phyloP scores from a whole-genome alignment of 1,140 invertebrate species.

The Cydia strobilella region DNA sequence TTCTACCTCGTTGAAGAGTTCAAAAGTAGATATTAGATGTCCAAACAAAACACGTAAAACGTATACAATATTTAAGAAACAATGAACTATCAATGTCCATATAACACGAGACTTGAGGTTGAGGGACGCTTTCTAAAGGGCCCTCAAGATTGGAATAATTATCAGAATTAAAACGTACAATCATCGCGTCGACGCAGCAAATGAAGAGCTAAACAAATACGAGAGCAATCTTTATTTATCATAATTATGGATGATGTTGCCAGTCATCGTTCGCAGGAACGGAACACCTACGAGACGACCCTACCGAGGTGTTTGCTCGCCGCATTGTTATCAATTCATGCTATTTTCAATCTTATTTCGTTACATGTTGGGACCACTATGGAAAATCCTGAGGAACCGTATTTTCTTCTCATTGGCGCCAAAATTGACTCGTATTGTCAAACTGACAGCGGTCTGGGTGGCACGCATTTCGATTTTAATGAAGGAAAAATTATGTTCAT shows the following conservation, averaged over 20 bases:
- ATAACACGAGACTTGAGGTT: conserved; percentile 8
- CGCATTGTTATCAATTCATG: background rate
- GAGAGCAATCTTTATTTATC: conserved; percentile 73
- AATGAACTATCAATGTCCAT: conserved; percentile 28
- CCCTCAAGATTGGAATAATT: conserved; percentile 23
- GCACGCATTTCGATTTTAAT: conserved; percentile 57
- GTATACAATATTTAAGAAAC: conserved; percentile 13
- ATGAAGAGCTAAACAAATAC: conserved; percentile 78
- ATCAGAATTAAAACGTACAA: conserved; percentile 50
- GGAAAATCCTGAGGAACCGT: background rate
- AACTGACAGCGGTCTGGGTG: conserved; percentile 65
- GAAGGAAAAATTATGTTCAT: conserved; percentile 35
- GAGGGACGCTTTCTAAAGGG: conserved; percentile 27
- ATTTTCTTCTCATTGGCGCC: conserved; percentile 48
- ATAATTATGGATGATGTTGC: conserved; percentile 68
- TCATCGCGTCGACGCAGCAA: conserved; percentile 66
- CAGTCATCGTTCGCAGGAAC: conserved; percentile 73
- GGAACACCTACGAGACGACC: conserved; percentile 68
- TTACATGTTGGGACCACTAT: background rate
- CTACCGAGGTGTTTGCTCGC: conserved; percentile 31
- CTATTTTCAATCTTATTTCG: conserved; percentile 48
- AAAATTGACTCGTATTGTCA: conserved; percentile 70
- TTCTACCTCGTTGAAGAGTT: background rate
- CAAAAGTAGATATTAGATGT: background rate
- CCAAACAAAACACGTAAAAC: conserved; percentile 2